Percentiles rank a stretch among this genome's conserved stretches.
Conservation (phyloP, 2,113 vertebrate species). For the Scolopax mira region DNA sequence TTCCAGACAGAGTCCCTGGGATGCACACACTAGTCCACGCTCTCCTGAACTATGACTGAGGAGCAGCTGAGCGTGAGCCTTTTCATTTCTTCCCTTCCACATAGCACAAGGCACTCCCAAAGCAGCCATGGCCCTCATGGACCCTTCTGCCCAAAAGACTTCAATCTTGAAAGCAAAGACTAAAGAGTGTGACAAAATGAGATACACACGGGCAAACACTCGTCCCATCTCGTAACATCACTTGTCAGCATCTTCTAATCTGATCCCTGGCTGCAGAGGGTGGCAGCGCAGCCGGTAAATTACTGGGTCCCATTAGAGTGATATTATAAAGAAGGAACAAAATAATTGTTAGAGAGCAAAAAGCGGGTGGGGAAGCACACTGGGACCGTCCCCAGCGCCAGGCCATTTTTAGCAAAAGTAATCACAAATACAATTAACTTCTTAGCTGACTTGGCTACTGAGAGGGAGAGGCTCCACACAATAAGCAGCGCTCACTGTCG, state of each 20-base stretch:
- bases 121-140: not conserved
- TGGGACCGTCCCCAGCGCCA: not conserved
- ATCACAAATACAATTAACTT: constrained; percentile 30
- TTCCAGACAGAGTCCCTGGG: not conserved
- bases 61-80: not conserved
- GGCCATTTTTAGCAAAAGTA: constrained; percentile 28
- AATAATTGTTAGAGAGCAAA: constrained; percentile 26
- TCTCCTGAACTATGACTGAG: not conserved
- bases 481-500: not conserved
- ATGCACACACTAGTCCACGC: not conserved
- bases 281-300: not conserved
- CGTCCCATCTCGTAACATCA: not conserved
- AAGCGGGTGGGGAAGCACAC: not conserved
- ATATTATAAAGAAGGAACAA: constrained; percentile 1
- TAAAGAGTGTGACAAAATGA: not conserved
- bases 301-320: not conserved
- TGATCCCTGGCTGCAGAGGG: constrained; percentile 12
- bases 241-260: constrained; percentile 30
- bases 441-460: not conserved
- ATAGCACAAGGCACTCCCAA: not conserved
- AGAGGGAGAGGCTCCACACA: not conserved
- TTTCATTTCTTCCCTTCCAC: not conserved
- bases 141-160: not conserved
- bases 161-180: not conserved
- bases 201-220: not conserved